Base-by-base conservation (phyloP, 2,888 invertebrate species). In the Chouioia cunea region DNA sequence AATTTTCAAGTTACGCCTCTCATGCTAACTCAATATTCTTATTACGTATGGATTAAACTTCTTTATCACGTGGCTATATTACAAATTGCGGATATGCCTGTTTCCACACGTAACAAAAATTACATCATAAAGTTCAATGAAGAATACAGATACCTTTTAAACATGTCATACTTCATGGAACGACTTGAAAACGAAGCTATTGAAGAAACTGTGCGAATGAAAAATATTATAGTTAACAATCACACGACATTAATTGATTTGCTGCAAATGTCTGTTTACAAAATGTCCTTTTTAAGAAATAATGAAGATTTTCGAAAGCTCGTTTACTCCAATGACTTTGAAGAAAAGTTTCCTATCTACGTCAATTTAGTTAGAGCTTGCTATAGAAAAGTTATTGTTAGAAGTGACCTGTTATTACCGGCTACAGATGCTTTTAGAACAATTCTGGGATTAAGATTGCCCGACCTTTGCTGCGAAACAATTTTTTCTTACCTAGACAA, bases 101-200 rank as follows among this genome's bases (percentile, higher is more conserved):
- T 6, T 58, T 58, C 22, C 6, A 20, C 18, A 14, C 22, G 20
- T 10, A 44, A 15, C 43, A 22, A 15, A 14, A 10, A n/a, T 52
- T 52, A 15, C 20, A 52, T 10, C 46, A 46, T 15, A 66, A 66
- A 46, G 15, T 66, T 43, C n/a, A 43, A 57, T 18, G 54, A 54
- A 14, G 54, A 54, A 27, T 14, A n/a, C n/a, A n/a, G n/a, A n/a
- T n/a, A n/a, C n/a, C n/a, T n/a, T n/a, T n/a, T n/a, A n/a, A n/a
- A n/a, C n/a, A n/a, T n/a, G n/a, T n/a, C n/a, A n/a, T n/a, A n/a
- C n/a, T n/a, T n/a, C n/a, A n/a, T n/a, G 8, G n/a, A 4, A 8
- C 23, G 27, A 16, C 16, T 16, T 2, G 23, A 27, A 23, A 10
- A 14, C 10, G 16, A 23, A 16, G 36, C 27, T 8, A n/a, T 56